Conservation (phyloP, 2,888 invertebrate species). For the Uropetala carovei region DNA sequence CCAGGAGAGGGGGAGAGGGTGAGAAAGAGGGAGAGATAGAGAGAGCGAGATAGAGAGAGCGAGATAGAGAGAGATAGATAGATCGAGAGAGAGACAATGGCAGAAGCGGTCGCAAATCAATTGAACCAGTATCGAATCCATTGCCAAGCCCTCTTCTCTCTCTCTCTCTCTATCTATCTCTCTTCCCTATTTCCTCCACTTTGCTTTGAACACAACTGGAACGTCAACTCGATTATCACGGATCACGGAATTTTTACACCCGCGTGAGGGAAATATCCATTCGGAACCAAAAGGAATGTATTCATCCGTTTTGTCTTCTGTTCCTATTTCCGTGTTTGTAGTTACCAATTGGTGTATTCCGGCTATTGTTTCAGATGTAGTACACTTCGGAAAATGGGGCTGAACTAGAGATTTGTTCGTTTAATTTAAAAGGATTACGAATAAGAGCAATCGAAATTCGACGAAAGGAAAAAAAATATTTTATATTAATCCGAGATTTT, state of each 20-base stretch:
- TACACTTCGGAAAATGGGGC: background rate
- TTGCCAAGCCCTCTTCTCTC: background rate
- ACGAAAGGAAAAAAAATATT: no score
- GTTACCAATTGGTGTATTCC: background rate
- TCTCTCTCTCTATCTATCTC: background rate
- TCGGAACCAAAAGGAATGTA: background rate
- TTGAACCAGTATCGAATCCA: background rate
- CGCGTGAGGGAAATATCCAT: background rate
- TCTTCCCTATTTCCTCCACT: background rate
- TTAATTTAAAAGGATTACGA: no score
- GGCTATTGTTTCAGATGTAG: background rate
- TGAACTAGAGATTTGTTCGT: no score
- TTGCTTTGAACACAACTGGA: background rate
- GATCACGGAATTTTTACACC: background rate
- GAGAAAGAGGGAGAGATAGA: no score
- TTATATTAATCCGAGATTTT: no score
- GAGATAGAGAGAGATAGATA: no score
- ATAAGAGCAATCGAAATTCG: no score
- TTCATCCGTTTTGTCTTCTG: background rate
- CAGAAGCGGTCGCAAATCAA: background rate
- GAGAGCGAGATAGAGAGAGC: no score
- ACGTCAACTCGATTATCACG: background rate
- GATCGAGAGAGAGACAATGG: background rate
- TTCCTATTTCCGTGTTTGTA: background rate
- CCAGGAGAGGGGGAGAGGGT: no score